Conservation (phyloP, 2,113 vertebrate species). For the Poeciliopsis occidentalis region DNA sequence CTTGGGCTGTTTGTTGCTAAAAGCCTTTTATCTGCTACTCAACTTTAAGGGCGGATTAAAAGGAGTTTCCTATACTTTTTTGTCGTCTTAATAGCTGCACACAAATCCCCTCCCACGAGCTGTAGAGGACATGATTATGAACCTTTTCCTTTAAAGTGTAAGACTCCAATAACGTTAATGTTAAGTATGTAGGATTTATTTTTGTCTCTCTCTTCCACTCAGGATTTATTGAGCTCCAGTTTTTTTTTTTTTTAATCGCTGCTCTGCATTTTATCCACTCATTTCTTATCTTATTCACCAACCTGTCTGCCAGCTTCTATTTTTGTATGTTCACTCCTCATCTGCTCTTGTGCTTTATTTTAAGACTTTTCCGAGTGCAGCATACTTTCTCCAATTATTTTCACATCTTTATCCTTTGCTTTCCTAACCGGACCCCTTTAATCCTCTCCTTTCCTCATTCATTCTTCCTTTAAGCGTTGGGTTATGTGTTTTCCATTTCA, state of each 20-base stretch:
- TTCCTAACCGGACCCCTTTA: slow-evolving; percentile 10
- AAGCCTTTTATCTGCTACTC: slow-evolving; percentile 72
- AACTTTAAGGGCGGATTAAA: slow-evolving; percentile 71
- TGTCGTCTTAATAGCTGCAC: slow-evolving; percentile 57
- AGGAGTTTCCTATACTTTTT: slow-evolving; percentile 55
- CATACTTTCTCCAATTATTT: slow-evolving; percentile 18
- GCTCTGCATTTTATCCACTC: neutral
- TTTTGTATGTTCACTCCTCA: neutral
- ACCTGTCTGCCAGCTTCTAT: slow-evolving; percentile 2
- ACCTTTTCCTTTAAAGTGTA: slow-evolving; percentile 37
- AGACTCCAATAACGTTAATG: slow-evolving; percentile 48
- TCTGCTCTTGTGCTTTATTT: slow-evolving; percentile 21
- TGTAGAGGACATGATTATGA: slow-evolving; percentile 56
- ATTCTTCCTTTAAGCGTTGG: slow-evolving; percentile 9
- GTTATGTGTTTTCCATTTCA: slow-evolving; percentile 18
- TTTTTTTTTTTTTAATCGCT: neutral
- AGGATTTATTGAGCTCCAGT: slow-evolving; percentile 11
- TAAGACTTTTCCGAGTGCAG: slow-evolving; percentile 10
- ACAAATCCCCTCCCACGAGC: slow-evolving; percentile 64
- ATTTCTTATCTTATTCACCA: neutral
- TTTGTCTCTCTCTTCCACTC: slow-evolving; percentile 1
- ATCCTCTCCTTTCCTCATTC: slow-evolving; percentile 29
- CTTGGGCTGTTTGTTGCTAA: slow-evolving; percentile 61
- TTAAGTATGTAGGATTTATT: slow-evolving; percentile 42
- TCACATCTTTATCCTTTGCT: slow-evolving; percentile 11